Evolutionary conservation across 2,113 vertebrate species (phyloP).

Genomic region (Apaloderma vittatum): DNA sequence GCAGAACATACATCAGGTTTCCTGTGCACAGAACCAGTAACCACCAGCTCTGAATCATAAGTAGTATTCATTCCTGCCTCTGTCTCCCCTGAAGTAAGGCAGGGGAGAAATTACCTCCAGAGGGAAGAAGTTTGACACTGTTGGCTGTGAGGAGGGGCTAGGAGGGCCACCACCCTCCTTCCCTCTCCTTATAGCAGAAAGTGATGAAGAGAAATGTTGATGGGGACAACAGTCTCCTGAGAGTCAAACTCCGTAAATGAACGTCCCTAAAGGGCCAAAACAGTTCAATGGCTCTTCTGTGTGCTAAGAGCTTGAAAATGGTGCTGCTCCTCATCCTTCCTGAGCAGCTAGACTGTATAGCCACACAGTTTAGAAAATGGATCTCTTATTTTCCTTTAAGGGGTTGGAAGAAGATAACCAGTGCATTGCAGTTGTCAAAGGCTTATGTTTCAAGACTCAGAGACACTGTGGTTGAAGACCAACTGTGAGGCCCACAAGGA

Average conservation of each 20-base stretch:
- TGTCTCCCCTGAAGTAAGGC: neutral
- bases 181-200: neutral
- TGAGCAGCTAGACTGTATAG: neutral
- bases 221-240: neutral
- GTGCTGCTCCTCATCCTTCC: neutral
- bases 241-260: neutral
- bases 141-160: neutral
- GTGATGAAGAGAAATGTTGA: neutral
- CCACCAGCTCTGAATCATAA: neutral
- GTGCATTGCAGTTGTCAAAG: neutral
- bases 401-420: neutral
- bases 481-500: accelerated
- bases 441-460: neutral
- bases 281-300: neutral
- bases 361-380: neutral
- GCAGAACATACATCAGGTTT: neutral
- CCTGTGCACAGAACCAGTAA: neutral
- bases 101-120: neutral
- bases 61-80: neutral
- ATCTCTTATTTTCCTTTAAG: neutral
- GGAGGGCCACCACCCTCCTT: neutral
- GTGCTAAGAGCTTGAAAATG: neutral
- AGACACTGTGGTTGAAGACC: neutral
- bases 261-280: neutral
- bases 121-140: neutral